Evolutionary conservation across 2,888 invertebrate genomes (phyloP), one percentile per base, ranked within the genome.

Genomic region (Monochamus alternatus): DNA sequence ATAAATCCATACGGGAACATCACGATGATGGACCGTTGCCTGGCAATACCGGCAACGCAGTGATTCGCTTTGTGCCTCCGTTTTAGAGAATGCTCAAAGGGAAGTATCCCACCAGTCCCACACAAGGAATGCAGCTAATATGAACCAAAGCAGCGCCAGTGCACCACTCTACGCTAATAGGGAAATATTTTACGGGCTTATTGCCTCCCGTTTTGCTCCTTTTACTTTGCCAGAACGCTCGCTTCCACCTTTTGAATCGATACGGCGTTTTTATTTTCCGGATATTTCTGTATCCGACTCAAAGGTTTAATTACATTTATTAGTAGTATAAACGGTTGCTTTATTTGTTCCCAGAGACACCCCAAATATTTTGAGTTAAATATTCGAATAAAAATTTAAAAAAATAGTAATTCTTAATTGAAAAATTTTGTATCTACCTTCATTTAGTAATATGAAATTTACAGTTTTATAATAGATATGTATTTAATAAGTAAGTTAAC

Each of bases 71-170:
- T 74, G 67, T 74, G 71, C 47, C 32, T 14, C 55, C 31, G 52
- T 62, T 59, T 64, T 47, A 67, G 74, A 55, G 74, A 22, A 60
- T n/a, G 43, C 68, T 74, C 74, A 67, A 74, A 74, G 60, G 52
- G 67, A 67, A 60, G 68, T 58, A 74, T 77, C 75, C 72, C 64
- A 68, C 47, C 69, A 65, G 68, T 72, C 58, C 74, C 74, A 74
- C 47, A 72, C 72, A 62, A 75, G 79, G 79, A 77, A 79, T 79
- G 79, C 77, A 77, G 74, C 77, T 77, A 78, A 78, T 78, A 78
- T 76, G 76, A 75, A 77, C 73, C 75, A 75, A 62, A 63, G 51
- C 59, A 60, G 38, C 65, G 66, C 47, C 55, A 67, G 75, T 71
- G 75, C 70, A 71, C 71, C 73, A 76, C 76, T 76, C 70, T 68